phyloP scores from a whole-genome alignment of 2,113 vertebrate species.

The Chascanopsetta lugubris region DNA sequence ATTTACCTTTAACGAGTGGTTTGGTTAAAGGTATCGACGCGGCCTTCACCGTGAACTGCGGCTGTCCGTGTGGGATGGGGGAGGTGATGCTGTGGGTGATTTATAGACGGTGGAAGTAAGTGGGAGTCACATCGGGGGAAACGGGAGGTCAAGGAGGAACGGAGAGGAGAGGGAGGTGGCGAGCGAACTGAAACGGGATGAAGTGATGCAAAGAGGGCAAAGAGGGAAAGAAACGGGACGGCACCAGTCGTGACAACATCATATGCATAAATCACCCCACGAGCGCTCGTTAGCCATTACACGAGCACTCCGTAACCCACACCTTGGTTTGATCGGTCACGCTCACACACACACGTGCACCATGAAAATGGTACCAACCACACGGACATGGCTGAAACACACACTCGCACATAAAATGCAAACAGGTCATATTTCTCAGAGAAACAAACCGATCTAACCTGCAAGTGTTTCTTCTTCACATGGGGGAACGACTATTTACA shows the following conservation, averaged over 20 bases:
- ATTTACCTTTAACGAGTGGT: not conserved
- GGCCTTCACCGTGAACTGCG: not conserved
- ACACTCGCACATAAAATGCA: too few species aligned
- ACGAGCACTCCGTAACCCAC: not conserved
- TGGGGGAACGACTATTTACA: too few species aligned
- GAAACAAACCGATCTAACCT: too few species aligned
- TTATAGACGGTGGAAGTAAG: slow-evolving; percentile 1
- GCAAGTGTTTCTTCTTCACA: too few species aligned
- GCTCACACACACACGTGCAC: too few species aligned
- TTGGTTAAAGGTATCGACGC: not conserved
- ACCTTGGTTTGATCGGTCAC: too few species aligned
- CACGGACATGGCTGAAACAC: too few species aligned
- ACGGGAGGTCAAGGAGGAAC: not conserved
- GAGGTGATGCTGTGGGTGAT: not conserved
- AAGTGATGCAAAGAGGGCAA: not conserved
- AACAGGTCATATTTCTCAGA: too few species aligned
- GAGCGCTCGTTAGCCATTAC: not conserved
- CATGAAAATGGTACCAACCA: not conserved
- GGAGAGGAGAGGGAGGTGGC: not conserved
- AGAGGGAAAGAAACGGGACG: not conserved
- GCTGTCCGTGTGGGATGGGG: not conserved
- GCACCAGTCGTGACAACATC: not conserved
- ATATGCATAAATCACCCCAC: not conserved
- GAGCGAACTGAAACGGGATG: slow-evolving; percentile 12
- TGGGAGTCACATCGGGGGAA: slow-evolving; percentile 4